These are phyloP conservation scores for Larimichthys polyactis DNA, from an alignment of 2,113 vertebrate species.

Conservation along the genomic window DNA sequence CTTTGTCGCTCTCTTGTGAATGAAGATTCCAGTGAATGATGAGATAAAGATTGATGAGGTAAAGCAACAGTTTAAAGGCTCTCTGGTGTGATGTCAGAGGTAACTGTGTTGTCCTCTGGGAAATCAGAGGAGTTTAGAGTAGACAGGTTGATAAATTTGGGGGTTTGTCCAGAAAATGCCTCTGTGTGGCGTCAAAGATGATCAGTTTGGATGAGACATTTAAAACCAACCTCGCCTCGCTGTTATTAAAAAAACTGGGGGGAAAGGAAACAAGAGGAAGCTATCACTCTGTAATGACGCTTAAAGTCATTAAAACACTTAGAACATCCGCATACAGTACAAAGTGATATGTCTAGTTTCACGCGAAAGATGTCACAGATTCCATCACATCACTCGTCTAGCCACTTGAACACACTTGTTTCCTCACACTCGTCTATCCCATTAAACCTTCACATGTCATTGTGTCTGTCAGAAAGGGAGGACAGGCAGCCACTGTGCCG, in stretches of 20 bases:
- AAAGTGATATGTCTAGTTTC: constrained; percentile 2
- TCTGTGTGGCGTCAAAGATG: not conserved
- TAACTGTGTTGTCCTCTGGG: constrained; percentile 21
- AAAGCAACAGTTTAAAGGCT: constrained; percentile 15
- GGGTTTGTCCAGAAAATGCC: not conserved
- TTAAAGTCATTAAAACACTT: not conserved
- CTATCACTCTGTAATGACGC: not conserved
- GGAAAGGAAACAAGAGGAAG: not conserved
- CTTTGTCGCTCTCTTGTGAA: not conserved
- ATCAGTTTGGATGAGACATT: not conserved
- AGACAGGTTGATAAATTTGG: not conserved
- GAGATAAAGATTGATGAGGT: not conserved
- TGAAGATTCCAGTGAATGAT: not conserved
- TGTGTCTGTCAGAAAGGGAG: constrained; percentile 18
- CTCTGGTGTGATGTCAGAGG: constrained; percentile 25
- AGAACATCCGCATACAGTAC: too few species aligned
- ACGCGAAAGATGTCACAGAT: constrained; percentile 10
- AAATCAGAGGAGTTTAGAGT: constrained; percentile 10
- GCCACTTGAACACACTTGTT: constrained; percentile 6
- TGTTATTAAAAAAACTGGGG: not conserved
- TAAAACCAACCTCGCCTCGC: not conserved
- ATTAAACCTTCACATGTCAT: constrained; percentile 26
- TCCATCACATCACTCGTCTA: constrained; percentile 5
- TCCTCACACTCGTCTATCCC: not conserved
- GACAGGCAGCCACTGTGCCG: not conserved